Evolutionary conservation across 2,888 invertebrate species (phyloP), one percentile per base, ranked within the genome.

Genomic region (Phyto melanocephala): DNA sequence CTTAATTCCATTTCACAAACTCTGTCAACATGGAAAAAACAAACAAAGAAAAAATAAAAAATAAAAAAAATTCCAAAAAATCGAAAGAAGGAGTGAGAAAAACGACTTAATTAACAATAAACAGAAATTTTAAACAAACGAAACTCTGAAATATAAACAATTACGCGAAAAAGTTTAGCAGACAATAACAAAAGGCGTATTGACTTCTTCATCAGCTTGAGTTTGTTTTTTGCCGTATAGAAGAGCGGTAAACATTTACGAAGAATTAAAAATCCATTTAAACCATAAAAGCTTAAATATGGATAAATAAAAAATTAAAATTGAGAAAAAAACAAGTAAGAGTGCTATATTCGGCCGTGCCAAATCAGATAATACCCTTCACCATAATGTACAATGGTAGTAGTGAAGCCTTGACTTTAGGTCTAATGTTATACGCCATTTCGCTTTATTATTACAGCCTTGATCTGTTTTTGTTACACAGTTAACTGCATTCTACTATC

Each of bases 231-330:
- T 50, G 37, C 15, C 13, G 40, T 52, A 62, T 11, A 15, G 13
- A 13, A 24, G 28, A 17, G 56, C 35, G 28, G 47, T 56, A 70
- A 62, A 70, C 28, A 56, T 78, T 78, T 63, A 72, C 63, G 22
- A 33, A 35, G 76, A 65, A 81, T 67, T 72, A 67, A 77, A 72
- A 74, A 54, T 35, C 42, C 71, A 77, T 77, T 76, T 81, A 72
- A 81, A 76, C 71, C 81, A 67, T 60, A 67, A 76, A 54, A 67
- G 77, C 81, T 81, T 33, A 77, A 77, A 77, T 67, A 71, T 72
- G 76, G 60, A 62, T 77, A 33, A 47, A 24, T 45, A 65, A 56
- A 1, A 45, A 65, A 45, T 47, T 8, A 2, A 20, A 20, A 37
- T 22, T 8, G 47, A 74, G 17, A 22, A 63, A 20, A 17, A 13